A percentile compares a stretch with the other conserved stretches of the same genome.
Conservation (phyloP, 2,113 vertebrate species). For the Oenanthe melanoleuca region DNA sequence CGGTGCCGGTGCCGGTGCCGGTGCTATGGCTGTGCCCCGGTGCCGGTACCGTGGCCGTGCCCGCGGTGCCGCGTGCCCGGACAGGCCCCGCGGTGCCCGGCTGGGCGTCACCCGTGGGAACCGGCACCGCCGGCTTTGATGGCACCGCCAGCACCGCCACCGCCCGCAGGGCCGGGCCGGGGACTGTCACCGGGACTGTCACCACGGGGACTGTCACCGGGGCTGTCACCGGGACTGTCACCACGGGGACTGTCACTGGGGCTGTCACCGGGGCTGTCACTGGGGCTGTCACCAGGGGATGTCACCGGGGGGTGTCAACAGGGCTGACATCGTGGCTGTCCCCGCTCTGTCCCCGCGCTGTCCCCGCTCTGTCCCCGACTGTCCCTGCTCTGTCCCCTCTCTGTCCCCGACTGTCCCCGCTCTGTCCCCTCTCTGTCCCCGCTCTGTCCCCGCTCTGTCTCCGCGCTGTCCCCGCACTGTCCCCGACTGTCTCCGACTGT, state of each 20-base stretch:
- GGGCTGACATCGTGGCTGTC: background rate
- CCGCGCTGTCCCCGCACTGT: no score
- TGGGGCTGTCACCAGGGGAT: no score
- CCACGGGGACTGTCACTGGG: background rate
- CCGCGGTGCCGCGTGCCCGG: background rate
- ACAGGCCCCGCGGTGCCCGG: background rate
- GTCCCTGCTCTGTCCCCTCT: no score
- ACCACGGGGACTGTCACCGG: no score
- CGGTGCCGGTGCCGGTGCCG: background rate
- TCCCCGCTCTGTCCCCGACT: no score
- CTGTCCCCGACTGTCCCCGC: no score
- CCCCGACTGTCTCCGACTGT: no score
- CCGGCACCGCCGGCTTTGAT: background rate
- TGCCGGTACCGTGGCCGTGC: background rate
- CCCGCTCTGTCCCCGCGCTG: no score
- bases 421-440: no score
- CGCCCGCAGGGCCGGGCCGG: background rate
- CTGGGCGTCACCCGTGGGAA: background rate
- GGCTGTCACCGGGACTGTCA: background rate
- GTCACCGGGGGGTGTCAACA: background rate
- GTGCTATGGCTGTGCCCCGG: background rate
- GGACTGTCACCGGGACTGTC: no score
- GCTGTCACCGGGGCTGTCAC: no score
- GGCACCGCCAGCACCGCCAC: background rate
- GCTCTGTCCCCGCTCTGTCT: no score